Evolutionary conservation across 2,888 invertebrate species (phyloP).

Genomic region (Pherbina coryleti): DNA sequence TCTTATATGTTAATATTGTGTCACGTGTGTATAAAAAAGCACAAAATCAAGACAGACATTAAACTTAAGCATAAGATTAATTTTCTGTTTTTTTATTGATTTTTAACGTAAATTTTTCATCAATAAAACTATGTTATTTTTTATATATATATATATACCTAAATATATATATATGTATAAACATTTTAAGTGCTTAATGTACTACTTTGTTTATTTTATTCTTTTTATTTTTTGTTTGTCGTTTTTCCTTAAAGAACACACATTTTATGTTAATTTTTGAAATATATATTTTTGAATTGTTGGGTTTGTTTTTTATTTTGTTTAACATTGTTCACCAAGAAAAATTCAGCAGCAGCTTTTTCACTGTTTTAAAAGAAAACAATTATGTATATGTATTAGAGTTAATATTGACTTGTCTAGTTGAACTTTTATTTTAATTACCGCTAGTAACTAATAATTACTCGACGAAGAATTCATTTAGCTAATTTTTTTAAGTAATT

Average conservation of each 20-base stretch:
- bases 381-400: constrained; percentile 2
- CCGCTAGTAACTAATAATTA: constrained; percentile 6
- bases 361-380: not conserved
- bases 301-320: too few species aligned
- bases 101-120: constrained; percentile 24
- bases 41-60: constrained; percentile 1
- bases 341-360: too few species aligned
- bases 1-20: not conserved
- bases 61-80: constrained; percentile 22
- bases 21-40: constrained; percentile 2
- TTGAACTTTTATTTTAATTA: constrained; percentile 15
- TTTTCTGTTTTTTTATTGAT: constrained; percentile 15
- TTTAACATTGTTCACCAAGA: too few species aligned
- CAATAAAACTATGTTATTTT: constrained; percentile 9
- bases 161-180: constrained; percentile 26
- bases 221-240: constrained; percentile 39
- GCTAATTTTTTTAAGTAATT: constrained; percentile 13
- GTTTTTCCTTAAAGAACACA: constrained; percentile 28
- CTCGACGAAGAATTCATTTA: constrained; percentile 22
- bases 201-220: constrained; percentile 22
- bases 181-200: constrained; percentile 34
- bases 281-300: too few species aligned
- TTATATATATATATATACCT: too few species aligned
- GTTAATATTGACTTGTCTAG: constrained; percentile 12
- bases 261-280: not conserved